Evolutionary conservation across 2,113 vertebrate species (phyloP).

Genomic region (Laticauda laticaudata): DNA sequence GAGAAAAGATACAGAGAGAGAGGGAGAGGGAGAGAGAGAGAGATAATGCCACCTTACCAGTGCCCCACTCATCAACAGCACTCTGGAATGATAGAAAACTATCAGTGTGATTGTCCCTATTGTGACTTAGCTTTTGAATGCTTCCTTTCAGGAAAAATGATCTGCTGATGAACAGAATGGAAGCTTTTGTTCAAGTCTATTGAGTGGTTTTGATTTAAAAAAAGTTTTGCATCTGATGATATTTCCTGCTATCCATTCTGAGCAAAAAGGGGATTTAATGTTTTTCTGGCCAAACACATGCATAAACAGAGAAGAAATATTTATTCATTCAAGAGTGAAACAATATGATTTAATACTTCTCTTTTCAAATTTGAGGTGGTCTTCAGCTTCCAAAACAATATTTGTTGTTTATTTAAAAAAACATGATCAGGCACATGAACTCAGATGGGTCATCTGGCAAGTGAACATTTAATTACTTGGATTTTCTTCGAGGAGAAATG

Average conservation of each 20-base stretch:
- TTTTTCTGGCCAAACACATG: background rate
- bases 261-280: background rate
- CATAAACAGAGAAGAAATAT: background rate
- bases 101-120: background rate
- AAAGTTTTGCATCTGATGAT: background rate
- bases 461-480: background rate
- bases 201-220: background rate
- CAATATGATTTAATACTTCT: background rate
- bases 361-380: background rate
- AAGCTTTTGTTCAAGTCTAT: background rate
- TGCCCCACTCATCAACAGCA: background rate
- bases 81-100: background rate
- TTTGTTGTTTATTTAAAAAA: background rate
- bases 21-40: background rate
- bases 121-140: background rate
- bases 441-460: background rate
- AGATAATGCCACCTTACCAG: background rate
- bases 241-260: background rate
- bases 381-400: background rate
- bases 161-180: background rate
- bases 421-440: background rate
- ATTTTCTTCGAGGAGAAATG: background rate
- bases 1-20: background rate
- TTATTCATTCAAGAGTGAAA: background rate
- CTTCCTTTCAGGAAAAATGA: background rate